phyloP scores from a whole-genome alignment of 2,888 invertebrate species.

The Metellina segmentata region DNA sequence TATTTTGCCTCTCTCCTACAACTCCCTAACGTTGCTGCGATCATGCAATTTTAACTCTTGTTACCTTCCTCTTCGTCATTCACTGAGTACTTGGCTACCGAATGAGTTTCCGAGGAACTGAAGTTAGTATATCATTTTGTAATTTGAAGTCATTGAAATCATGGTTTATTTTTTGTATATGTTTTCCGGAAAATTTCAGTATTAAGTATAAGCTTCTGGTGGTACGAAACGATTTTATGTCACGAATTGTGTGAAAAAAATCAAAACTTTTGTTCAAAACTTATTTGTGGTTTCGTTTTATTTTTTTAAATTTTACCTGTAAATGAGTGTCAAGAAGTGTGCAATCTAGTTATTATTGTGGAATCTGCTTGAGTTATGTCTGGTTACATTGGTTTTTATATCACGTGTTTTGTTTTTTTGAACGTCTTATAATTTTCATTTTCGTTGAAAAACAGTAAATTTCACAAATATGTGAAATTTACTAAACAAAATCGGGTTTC shows the following conservation, averaged over 20 bases:
- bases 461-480: neutral
- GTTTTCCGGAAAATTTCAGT: slow-evolving; percentile 10
- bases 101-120: no score
- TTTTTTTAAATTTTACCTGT: slow-evolving; percentile 1
- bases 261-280: slow-evolving; percentile 19
- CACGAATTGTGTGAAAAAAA: slow-evolving; percentile 17
- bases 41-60: no score
- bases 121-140: no score
- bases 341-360: slow-evolving; percentile 52
- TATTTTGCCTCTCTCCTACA: neutral
- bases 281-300: slow-evolving; percentile 31
- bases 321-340: slow-evolving; percentile 57
- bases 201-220: slow-evolving; percentile 36
- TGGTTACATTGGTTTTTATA: no score
- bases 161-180: neutral
- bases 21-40: no score
- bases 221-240: slow-evolving; percentile 32
- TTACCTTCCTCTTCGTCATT: no score
- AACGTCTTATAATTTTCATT: no score
- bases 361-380: no score
- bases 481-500: neutral
- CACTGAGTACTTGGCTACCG: no score
- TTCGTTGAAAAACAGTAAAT: neutral
- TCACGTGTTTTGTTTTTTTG: no score
- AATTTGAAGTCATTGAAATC: no score